Conservation (phyloP, 2,113 vertebrate genomes). For the Picathartes gymnocephalus region DNA sequence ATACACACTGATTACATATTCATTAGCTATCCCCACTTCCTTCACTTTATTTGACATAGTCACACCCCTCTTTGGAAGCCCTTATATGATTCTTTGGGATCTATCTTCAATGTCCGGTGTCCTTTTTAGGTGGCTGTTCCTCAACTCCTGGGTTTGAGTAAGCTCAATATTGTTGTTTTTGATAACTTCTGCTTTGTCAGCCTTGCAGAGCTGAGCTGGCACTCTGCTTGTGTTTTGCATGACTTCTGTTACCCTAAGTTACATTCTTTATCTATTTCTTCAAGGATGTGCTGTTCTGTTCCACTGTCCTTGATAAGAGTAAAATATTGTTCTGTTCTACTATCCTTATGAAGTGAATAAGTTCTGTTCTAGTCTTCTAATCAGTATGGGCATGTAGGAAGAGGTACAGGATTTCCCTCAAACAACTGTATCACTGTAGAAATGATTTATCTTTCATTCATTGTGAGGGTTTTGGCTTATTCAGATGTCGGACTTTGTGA, state of each 20-base stretch:
- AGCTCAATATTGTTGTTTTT: neutral
- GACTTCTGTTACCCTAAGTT: neutral
- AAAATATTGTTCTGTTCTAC: neutral
- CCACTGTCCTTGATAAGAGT: neutral
- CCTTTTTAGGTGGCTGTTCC: neutral
- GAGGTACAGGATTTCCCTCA: neutral
- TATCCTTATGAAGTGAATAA: neutral
- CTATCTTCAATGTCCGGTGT: neutral
- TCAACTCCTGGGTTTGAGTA: neutral
- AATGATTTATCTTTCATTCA: neutral
- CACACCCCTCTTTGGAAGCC: rapidly evolving
- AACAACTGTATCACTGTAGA: neutral
- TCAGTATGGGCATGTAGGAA: neutral
- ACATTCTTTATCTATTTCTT: neutral
- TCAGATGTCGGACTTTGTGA: neutral
- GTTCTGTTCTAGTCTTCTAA: neutral
- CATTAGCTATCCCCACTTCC: neutral
- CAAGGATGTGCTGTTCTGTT: neutral
- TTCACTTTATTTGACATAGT: neutral
- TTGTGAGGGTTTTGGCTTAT: neutral
- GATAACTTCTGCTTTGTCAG: neutral
- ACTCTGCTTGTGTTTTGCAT: neutral
- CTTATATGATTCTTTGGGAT: neutral
- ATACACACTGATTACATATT: neutral
- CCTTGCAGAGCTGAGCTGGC: neutral